Evolutionary conservation across 2,113 vertebrate genomes (phyloP), one percentile per base, ranked within the genome.

Genomic region (Xiphophorus hellerii): DNA sequence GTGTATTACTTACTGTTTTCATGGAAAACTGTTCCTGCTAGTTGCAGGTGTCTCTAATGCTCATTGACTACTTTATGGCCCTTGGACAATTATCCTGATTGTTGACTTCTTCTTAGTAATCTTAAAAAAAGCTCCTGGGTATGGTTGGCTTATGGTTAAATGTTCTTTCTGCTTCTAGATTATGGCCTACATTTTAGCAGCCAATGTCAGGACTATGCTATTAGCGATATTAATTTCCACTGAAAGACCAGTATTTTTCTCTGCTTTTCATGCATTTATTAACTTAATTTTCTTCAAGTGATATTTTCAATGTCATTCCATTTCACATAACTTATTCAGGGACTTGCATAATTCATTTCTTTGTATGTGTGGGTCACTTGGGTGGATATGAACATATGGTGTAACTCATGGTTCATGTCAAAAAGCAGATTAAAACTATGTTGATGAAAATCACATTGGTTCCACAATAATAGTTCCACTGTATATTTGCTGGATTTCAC

Each of bases 401-500:
- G 51, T 10, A 58, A 3, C 17, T 58, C 10, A 3, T 58, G 51
- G 51, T 58, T n/a, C 17, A 17, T 58, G 22, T 25, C 25, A n/a
- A 58, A 25, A 58, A n/a, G 17, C 44, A 20, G 44, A 51, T 51
- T 51, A 20, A 17, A 15, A 20, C 1, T 8, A 25, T 54, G 22
- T n/a, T 58, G 17, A n/a, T 58, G 25, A 58, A 58, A 20, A 58
- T 25, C 25, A 58, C 7, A 25, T 8, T 58, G 8, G 51, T 58
- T 58, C 17, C 7, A n/a, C 25, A 58, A 22, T n/a, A n/a, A 58
- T 58, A 9, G 25, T 11, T 10, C 51, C 25, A 58, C 51, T 58
- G 51, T 58, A 58, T n/a, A 25, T n/a, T 68, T 5, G 33, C 48
- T 76, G 78, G 0, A 76, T 85, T 76, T 54, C 66, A 60, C 31